Conservation (phyloP, 30 jellyfish, hydroid and myxozoan genomes). For the Aurelia aurita region DNA sequence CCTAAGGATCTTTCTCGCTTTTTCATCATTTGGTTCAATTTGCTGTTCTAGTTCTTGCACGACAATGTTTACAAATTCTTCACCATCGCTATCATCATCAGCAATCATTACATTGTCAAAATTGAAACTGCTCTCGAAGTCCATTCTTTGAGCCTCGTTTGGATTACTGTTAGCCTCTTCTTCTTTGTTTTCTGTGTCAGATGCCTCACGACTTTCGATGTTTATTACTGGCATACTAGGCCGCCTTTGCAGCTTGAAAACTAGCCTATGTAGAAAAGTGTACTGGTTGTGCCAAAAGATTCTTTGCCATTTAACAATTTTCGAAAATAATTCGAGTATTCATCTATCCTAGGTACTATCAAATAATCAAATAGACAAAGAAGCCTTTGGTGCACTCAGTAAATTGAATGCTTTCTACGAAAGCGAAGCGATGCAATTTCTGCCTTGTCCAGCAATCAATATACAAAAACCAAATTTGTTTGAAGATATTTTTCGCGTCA, state of each 20-base stretch:
- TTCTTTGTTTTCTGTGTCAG: conserved; percentile 57
- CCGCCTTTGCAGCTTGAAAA: conserved; percentile 90
- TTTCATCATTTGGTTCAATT: conserved; percentile 57
- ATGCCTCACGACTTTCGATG: conserved; percentile 28
- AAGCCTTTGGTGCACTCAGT: too few relatives aligned
- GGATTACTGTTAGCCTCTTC: conserved; percentile 25
- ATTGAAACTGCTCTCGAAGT: conserved; percentile 62
- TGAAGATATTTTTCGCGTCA: too few relatives aligned
- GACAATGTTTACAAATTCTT: conserved; percentile 95
- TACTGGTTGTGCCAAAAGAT: too few relatives aligned
- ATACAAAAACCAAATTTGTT: too few relatives aligned
- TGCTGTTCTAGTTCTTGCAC: conserved; percentile 88
- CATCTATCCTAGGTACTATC: too few relatives aligned
- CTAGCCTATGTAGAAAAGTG: conserved; percentile 41
- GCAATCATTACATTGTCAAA: conserved; percentile 66
- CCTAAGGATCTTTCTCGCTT: conserved; percentile 66
- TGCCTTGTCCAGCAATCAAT: too few relatives aligned
- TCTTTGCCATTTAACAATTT: too few relatives aligned
- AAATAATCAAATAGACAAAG: too few relatives aligned
- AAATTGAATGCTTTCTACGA: too few relatives aligned
- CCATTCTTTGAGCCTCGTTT: conserved; percentile 16
- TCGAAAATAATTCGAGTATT: too few relatives aligned
- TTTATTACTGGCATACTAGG: conserved; percentile 50
- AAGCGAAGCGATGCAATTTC: too few relatives aligned
- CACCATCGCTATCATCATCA: conserved; percentile 96